Base-by-base conservation (phyloP, 1,140 invertebrate genomes). In the Eueides isabella region DNA sequence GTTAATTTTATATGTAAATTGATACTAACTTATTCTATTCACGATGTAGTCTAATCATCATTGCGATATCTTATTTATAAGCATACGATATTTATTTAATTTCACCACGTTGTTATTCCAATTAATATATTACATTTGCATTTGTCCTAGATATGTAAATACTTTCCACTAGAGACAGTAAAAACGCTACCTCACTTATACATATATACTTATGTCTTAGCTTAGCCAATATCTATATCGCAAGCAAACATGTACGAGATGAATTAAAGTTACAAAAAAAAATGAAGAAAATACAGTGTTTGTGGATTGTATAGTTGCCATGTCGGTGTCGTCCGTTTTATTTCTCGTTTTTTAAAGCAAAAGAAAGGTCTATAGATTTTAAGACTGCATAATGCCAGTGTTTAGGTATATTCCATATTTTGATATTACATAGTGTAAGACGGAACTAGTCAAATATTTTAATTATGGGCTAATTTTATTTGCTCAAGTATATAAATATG, bases 161-260 rank as follows among this genome's bases (percentile, higher is more conserved):
- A 92, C 87, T 89, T 91, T 89, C 88, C 90, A 90, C 84, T 91
- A 91, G 88, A 87, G 87, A 88, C 83, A 87, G 86, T 92, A 91
- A 92, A 91, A 89, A 89, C 83, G 91, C 91, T 92, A 92, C 91
- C 89, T 92, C 91, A 92, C 91, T 89, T 90, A 84, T 79, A 76
- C 48, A 55, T 55, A 55, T 55, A 55, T 55, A 23, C 23, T 55
- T 88, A 87, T 89, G 84, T 88, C 86, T 86, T 88, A 92, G 90
- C 90, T 92, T 91, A 91, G 88, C 88, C 84, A 82, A 85, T 87
- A 86, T 77, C 79, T 84, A 72, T 83, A 84, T 80, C 68, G 76
- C 75, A 75, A 75, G 74, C 74, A 62, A 72, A 68, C 66, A 63
- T 75, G 69, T 75, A 75, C 68, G 71, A 71, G 67, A 71, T 35